These are phyloP conservation scores for Morinoia aosen DNA, from an alignment of 2,888 invertebrate genomes.

Conservation along the genomic window DNA sequence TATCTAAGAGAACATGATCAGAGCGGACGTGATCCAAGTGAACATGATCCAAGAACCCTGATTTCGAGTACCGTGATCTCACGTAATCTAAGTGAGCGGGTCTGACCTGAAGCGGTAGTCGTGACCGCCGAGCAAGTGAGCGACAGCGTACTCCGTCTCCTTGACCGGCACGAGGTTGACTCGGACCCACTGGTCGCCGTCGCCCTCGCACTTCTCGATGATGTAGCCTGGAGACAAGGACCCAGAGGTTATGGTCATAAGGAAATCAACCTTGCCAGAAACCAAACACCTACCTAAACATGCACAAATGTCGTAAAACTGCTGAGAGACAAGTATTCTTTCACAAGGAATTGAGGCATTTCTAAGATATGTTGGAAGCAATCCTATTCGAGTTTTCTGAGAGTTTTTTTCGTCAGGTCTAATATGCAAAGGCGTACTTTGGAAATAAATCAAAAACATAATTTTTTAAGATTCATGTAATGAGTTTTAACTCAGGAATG, in stretches of 20 bases:
- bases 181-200: slow-evolving; percentile 86
- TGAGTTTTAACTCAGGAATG: no score
- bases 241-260: background rate
- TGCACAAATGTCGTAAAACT: background rate
- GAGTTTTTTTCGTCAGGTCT: no score
- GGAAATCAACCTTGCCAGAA: background rate
- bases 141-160: slow-evolving; percentile 82
- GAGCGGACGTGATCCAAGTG: no score
- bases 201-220: slow-evolving; percentile 79
- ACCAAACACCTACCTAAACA: background rate
- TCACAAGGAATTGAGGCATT: no score
- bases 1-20: no score
- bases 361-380: no score
- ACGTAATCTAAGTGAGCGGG: background rate
- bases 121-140: slow-evolving; percentile 88
- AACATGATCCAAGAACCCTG: no score
- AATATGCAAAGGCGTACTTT: no score
- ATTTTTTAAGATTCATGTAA: no score
- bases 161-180: slow-evolving; percentile 82
- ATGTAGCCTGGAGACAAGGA: slow-evolving; percentile 77
- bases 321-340: background rate
- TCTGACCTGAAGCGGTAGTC: slow-evolving; percentile 76
- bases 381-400: no score
- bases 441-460: no score
- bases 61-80: no score